Evolutionary conservation across 2,113 vertebrate genomes (phyloP), one percentile per base, ranked within the genome.

Genomic region (Atrichornis clamosus): DNA sequence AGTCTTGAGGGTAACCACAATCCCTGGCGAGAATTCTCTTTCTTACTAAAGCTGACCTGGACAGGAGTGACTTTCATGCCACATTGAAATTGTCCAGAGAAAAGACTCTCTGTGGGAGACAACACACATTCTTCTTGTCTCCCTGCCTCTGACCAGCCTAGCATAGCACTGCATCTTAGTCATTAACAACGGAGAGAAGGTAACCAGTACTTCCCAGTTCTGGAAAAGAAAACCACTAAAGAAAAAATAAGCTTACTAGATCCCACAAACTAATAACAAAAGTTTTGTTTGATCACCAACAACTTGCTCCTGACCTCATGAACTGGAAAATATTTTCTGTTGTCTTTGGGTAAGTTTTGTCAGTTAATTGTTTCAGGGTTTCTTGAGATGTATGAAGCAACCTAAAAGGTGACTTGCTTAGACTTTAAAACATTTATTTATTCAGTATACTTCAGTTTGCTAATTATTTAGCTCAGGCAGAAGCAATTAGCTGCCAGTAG

Each of bases 1-100:
- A 92, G n/a, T 82, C 76, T 68, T 96, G 85, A 94, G 96, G 83
- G 73, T 87, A 96, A 86, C 96, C 90, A 50, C 92, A 95, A 7
- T 84, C 77, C 49, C 62, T 90, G 90, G 76, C 2, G 1, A 94
- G 73, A 81, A 90, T 96, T 69, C 27, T 89, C 56, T 84, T 90
- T 93, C 88, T 76, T 93, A 8, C 89, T 93, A 90, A 92, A 92
- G 21, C 76, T 92, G 76, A 93, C 82, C 73, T 93, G 93, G 76
- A 94, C 86, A 93, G 90, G 67, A 52, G 60, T 95, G 79, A 41
- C 69, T 89, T 95, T 95, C 69, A 89, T 62, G 44, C 73, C 60
- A 35, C 62, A 32, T 23, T 72, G 84, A 92, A 96, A 88, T 84
- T 92, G 83, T 93, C 64, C 50, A 53, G 88, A 60, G 80, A 90